Conservation (phyloP, 2,113 vertebrate genomes). For the Siphamia tubifer region DNA sequence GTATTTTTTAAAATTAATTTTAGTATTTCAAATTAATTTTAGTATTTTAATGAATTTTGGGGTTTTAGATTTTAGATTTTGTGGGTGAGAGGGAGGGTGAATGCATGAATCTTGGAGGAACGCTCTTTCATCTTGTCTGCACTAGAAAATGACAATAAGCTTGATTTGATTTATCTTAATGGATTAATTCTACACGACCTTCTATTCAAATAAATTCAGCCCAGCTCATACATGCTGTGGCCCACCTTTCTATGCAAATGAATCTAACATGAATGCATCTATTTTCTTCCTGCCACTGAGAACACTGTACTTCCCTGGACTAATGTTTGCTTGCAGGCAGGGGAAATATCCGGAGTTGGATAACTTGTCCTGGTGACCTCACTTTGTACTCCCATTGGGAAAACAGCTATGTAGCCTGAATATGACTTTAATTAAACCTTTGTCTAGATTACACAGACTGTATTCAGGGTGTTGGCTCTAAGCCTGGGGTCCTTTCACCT, state of each 20-base stretch:
- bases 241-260: neutral
- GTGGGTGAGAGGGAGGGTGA: too few relatives aligned
- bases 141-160: too few relatives aligned
- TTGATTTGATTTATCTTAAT: too few relatives aligned
- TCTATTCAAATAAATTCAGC: neutral
- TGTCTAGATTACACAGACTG: neutral
- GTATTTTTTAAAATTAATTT: too few relatives aligned
- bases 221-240: neutral
- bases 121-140: too few relatives aligned
- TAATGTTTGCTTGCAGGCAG: slow-evolving; percentile 33
- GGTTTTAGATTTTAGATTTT: too few relatives aligned
- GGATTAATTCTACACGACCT: neutral
- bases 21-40: too few relatives aligned
- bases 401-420: slow-evolving; percentile 6
- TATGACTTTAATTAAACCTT: neutral
- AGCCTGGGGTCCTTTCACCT: neutral
- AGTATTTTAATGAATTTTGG: too few relatives aligned
- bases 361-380: slow-evolving; percentile 37
- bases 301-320: slow-evolving; percentile 3
- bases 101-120: too few relatives aligned
- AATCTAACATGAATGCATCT: slow-evolving; percentile 14
- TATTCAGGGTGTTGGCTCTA: neutral
- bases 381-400: slow-evolving; percentile 14
- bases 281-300: slow-evolving; percentile 10
- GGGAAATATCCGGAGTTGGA: slow-evolving; percentile 27